Base-by-base conservation (phyloP, 2,888 invertebrate species). In the Anodontia alba region DNA sequence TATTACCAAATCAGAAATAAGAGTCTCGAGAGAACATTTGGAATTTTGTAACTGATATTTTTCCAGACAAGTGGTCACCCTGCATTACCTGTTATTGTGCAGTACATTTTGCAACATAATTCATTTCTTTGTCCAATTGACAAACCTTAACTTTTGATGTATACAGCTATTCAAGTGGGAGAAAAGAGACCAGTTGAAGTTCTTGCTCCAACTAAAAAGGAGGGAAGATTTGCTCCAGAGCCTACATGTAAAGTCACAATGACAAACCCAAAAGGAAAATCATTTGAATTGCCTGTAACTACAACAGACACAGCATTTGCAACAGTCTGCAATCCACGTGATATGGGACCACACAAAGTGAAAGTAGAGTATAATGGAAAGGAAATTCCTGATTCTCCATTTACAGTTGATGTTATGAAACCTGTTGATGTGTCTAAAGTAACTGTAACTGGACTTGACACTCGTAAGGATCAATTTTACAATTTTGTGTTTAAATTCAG, bases 371-470 rank as follows among this genome's bases (percentile, higher is more conserved):
- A 93, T 77, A 93, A 91, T 75, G 93, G 94, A 20, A 88, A 91
- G 68, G 93, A 92, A 66, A 93, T 94, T 71, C 91, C 92, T 38
- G 91, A 91, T 46, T 92, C 94, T 23, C 94, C 94, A 3, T 94
- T 94, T 83, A 92, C 88, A 57, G 91, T 91, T 51, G 88, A 90
- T 73, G 92, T 94, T 8, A 91, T 92, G 78, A 92, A 94, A 66
- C 62, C 62, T 8, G 89, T 90, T 76, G 98, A 98, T 93, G 96
- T 97, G 8, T 96, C 97, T 67, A 97, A 97, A 94, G 96, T 98
- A 87, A 96, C 96, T 94, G 97, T 98, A 51, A 97, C 97, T 88
- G 98, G 97, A 89, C 95, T 98, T 69, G 97, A 98, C 94, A 96
- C 97, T 93, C 97, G 98, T 98, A 96, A 97, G 97, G 97, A 62